phyloP scores from a whole-genome alignment of 1,140 invertebrate species.

The Potamilus streckersoni region DNA sequence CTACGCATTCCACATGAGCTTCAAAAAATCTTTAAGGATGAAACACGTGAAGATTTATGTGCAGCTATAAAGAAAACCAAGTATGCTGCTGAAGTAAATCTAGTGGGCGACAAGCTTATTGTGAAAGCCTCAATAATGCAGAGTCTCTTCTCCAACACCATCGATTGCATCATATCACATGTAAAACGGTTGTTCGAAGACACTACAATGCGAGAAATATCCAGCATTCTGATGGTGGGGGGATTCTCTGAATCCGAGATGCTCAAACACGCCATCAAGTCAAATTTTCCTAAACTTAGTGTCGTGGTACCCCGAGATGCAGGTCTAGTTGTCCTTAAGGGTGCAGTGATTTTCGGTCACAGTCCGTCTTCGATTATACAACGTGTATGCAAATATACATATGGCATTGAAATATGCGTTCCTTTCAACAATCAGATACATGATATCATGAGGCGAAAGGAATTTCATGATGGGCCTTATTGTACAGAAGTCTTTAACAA shows the following conservation, averaged over 20 bases:
- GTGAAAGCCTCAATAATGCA: not conserved
- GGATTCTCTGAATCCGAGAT: conserved; percentile 8
- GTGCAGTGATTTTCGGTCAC: too few species aligned
- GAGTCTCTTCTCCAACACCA: not conserved
- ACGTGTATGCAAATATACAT: too few species aligned
- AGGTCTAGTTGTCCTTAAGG: too few species aligned
- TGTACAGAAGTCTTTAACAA: too few species aligned
- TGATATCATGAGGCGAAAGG: too few species aligned
- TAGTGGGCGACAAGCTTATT: not conserved
- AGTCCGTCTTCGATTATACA: too few species aligned
- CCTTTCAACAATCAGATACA: too few species aligned
- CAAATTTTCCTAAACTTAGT: not conserved
- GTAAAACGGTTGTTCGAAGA: not conserved
- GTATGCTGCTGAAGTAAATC: not conserved
- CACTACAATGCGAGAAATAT: not conserved
- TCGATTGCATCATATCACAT: not conserved
- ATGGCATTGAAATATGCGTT: too few species aligned
- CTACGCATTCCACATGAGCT: not conserved
- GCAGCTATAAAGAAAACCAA: not conserved
- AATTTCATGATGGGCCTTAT: too few species aligned
- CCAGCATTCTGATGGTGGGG: conserved; percentile 11
- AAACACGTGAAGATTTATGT: not conserved
- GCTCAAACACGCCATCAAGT: not conserved
- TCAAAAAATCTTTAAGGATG: not conserved
- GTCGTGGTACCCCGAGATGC: not conserved